A percentile compares a stretch with the other conserved stretches of the same genome.
phyloP scores from a whole-genome alignment of 2,888 invertebrate species.

The Xanthia togata region DNA sequence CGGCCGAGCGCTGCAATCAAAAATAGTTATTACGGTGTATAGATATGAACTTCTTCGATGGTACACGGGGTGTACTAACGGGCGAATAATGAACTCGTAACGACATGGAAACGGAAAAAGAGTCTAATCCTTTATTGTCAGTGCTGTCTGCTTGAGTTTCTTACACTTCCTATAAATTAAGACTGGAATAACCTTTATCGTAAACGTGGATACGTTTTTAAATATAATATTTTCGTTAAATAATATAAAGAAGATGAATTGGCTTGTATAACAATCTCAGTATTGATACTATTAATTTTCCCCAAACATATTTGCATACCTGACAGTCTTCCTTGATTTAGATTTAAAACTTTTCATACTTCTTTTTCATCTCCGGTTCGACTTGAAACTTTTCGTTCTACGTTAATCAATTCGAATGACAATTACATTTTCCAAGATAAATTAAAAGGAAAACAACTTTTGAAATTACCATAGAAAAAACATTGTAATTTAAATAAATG shows the following conservation, averaged over 20 bases:
- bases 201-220: background rate
- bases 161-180: constrained; percentile 1
- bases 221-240: background rate
- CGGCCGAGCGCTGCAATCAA: too few species aligned
- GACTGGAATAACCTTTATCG: background rate
- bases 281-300: constrained; percentile 45
- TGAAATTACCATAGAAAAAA: constrained; percentile 51
- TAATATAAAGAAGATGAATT: background rate
- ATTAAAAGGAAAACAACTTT: constrained; percentile 30
- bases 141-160: constrained; percentile 6
- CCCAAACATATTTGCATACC: constrained; percentile 51
- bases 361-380: constrained; percentile 28
- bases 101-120: constrained; percentile 41
- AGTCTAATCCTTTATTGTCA: constrained; percentile 18
- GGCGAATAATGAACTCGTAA: constrained; percentile 36
- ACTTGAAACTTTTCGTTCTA: constrained; percentile 46
- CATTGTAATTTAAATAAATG: constrained; percentile 48
- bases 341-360: constrained; percentile 58
- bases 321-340: constrained; percentile 43
- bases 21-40: too few species aligned
- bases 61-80: constrained; percentile 22
- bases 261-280: background rate
- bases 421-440: constrained; percentile 50
- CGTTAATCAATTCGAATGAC: constrained; percentile 50
- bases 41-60: too few species aligned